Evolutionary conservation across 2,797 vertebrate genomes (phyloP).

Genomic region (Thripadectes ignobilis): DNA sequence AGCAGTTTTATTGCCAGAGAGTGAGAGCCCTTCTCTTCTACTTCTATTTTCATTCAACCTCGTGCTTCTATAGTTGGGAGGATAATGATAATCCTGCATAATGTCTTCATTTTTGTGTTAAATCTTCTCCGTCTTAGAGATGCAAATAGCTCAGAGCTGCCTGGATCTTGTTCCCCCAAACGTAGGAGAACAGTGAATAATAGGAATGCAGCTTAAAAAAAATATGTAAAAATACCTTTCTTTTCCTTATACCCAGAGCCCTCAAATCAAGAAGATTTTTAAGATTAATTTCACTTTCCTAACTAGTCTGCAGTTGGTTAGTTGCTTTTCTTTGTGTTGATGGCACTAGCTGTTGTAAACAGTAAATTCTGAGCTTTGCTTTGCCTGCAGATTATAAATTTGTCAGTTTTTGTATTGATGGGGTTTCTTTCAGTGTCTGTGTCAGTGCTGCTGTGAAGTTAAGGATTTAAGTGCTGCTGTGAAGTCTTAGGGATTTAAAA

Average conservation of each 20-base stretch:
- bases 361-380: neutral
- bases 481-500: neutral
- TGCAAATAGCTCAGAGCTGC: neutral
- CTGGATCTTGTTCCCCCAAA: neutral
- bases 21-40: neutral
- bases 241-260: neutral
- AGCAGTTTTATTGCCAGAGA: neutral
- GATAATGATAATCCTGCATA: conserved; percentile 5
- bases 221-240: neutral
- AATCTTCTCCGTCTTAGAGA: neutral
- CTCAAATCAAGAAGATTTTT: neutral
- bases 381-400: neutral
- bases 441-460: neutral
- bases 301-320: neutral
- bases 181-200: neutral
- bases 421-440: neutral
- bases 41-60: neutral
- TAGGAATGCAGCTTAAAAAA: neutral
- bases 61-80: neutral
- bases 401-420: neutral
- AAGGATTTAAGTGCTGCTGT: neutral
- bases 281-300: neutral
- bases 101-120: neutral
- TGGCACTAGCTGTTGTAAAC: neutral
- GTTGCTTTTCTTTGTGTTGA: neutral